Conservation (phyloP, 2,797 vertebrate genomes). For the Myotis pilosus region DNA sequence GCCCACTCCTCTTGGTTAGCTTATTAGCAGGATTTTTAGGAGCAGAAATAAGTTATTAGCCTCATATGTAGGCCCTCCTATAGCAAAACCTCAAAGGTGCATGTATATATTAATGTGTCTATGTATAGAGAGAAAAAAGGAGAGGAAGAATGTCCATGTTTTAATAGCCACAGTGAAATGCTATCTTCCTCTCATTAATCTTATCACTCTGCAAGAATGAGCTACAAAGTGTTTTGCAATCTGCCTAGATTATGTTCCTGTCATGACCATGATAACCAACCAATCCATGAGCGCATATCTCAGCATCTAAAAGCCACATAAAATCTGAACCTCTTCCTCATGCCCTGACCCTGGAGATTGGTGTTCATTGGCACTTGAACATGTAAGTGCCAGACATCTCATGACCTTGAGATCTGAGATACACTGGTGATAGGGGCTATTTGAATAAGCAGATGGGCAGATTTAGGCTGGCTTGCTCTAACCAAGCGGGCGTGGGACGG, state of each 20-base stretch:
- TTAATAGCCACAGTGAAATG: not conserved
- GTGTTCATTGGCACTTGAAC: conserved; percentile 17
- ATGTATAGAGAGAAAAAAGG: not conserved
- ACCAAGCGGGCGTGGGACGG: not conserved
- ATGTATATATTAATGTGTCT: not conserved
- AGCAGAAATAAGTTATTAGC: not conserved
- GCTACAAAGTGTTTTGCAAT: conserved; percentile 18
- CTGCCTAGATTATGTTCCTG: conserved; percentile 33
- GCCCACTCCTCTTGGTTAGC: not conserved
- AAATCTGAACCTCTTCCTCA: conserved; percentile 29
- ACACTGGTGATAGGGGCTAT: not conserved
- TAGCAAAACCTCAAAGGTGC: not conserved
- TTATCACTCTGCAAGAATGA: conserved; percentile 43
- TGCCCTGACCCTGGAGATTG: not conserved
- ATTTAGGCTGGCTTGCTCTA: not conserved
- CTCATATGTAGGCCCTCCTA: not conserved
- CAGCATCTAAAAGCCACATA: conserved; percentile 44
- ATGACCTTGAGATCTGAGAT: conserved; percentile 22
- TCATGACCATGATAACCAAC: not conserved
- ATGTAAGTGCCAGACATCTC: not conserved
- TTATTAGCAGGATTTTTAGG: not conserved
- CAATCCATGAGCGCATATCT: not conserved
- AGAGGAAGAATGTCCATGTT: not conserved
- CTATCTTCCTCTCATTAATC: conserved; percentile 29
- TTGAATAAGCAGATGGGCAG: not conserved